Evolutionary conservation across 1,140 invertebrate species (phyloP).

Genomic region (Gryllus bimaculatus): DNA sequence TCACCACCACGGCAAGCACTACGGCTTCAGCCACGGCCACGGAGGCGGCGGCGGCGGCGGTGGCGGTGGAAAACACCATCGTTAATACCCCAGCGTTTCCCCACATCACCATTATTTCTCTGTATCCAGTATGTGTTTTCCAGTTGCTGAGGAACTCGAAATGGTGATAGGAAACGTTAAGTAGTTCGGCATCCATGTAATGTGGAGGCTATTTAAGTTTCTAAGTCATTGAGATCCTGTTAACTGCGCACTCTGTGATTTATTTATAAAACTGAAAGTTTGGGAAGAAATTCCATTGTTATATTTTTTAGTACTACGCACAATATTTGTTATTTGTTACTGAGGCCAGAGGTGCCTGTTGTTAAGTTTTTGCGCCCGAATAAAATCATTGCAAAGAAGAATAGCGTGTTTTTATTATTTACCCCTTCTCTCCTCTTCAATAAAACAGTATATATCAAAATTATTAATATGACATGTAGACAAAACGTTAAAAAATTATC

Average conservation of each 20-base stretch:
- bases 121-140: background rate
- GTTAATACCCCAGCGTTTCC: background rate
- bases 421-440: background rate
- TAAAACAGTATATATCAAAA: too few relatives aligned
- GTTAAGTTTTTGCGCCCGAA: background rate
- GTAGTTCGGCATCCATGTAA: background rate
- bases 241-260: background rate
- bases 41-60: constrained; percentile 8
- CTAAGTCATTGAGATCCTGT: background rate
- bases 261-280: background rate
- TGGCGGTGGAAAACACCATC: background rate
- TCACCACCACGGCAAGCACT: constrained; percentile 49
- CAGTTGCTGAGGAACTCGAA: background rate
- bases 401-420: background rate
- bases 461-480: background rate
- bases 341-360: background rate
- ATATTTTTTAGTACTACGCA: background rate
- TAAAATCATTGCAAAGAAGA: background rate
- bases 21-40: constrained; percentile 43
- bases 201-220: background rate
- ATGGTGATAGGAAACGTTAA: background rate
- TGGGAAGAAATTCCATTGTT: background rate
- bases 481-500: background rate
- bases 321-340: background rate
- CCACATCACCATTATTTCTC: background rate